Conservation (phyloP, 1,140 invertebrate species). For the Akabosia matsudoensis region DNA sequence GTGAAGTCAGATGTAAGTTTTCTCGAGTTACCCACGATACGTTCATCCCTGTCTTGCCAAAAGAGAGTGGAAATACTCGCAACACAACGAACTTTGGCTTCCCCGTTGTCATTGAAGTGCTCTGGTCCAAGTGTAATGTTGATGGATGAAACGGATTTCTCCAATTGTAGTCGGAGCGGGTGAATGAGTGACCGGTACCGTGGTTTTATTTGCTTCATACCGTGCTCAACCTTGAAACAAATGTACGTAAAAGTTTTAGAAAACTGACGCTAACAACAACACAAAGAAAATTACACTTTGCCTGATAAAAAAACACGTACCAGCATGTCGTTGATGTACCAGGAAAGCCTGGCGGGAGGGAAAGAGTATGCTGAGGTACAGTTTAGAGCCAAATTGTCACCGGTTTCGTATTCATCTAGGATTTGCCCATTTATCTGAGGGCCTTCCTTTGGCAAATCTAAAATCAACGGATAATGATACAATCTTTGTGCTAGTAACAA, state of each 20-base stretch:
- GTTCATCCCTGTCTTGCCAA: conserved; percentile 44
- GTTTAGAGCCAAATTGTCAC: conserved; percentile 51
- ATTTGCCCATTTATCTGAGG: conserved; percentile 52
- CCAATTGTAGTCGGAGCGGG: neutral
- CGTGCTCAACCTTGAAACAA: neutral
- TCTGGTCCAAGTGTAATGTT: conserved; percentile 32
- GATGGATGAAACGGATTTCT: neutral
- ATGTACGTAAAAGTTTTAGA: neutral
- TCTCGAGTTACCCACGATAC: conserved; percentile 31
- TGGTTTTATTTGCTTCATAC: neutral
- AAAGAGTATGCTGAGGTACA: conserved; percentile 50
- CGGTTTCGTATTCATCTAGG: conserved; percentile 48
- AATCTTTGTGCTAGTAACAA: no score
- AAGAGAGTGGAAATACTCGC: conserved; percentile 40
- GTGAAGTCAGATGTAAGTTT: conserved; percentile 23
- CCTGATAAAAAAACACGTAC: conserved; percentile 45
- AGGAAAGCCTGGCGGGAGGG: conserved; percentile 51
- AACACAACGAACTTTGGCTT: conserved; percentile 42
- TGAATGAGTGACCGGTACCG: neutral
- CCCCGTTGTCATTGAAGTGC: conserved; percentile 43
- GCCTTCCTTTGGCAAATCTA: conserved; percentile 53
- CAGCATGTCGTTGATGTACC: conserved; percentile 55
- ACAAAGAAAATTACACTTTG: no score
- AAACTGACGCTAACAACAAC: no score
- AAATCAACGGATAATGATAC: conserved; percentile 13